Base-by-base conservation (phyloP, 2,888 invertebrate genomes). In the Marasmarcha lunaedactyla region DNA sequence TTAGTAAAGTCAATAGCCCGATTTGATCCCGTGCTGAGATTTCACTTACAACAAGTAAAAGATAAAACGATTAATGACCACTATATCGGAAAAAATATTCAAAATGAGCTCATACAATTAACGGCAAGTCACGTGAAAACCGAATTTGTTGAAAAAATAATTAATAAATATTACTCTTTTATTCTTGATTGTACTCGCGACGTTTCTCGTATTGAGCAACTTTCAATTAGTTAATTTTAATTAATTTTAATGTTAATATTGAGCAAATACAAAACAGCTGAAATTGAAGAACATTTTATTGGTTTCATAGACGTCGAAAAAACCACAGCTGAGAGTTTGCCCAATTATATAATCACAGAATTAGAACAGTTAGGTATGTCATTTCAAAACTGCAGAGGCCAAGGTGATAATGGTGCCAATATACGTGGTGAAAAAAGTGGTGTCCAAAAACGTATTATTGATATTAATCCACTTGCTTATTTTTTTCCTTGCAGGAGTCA, bases 1-100 rank as follows among this genome's bases (percentile, higher is more conserved):
- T 41, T 38, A 38, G 27, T 42, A n/a, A n/a, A n/a, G n/a, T n/a
- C n/a, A n/a, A n/a, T n/a, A n/a, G n/a, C n/a, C n/a, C n/a, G n/a
- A n/a, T n/a, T n/a, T n/a, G n/a, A n/a, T n/a, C n/a, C n/a, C n/a
- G n/a, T n/a, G n/a, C n/a, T n/a, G n/a, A n/a, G n/a, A n/a, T n/a
- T n/a, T n/a, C n/a, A n/a, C n/a, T n/a, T n/a, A n/a, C n/a, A n/a
- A n/a, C n/a, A n/a, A n/a, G n/a, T n/a, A n/a, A 38, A 40, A 35
- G 38, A 42, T 42, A 37, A 40, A 15, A 25, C 5, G 25, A 25
- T 25, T 25, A 25, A 25, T 25, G 43, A 43, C 43, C 44, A 45
- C 42, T 45, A 45, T 40, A 38, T 46, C 40, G 39, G 45, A 36
- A 43, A 46, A 45, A 43, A 38, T 45, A 46, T 46, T 46, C 43